Evolutionary conservation across 1,140 invertebrate species (phyloP), one percentile per base, ranked within the genome.

Genomic region (Ladona fulva): DNA sequence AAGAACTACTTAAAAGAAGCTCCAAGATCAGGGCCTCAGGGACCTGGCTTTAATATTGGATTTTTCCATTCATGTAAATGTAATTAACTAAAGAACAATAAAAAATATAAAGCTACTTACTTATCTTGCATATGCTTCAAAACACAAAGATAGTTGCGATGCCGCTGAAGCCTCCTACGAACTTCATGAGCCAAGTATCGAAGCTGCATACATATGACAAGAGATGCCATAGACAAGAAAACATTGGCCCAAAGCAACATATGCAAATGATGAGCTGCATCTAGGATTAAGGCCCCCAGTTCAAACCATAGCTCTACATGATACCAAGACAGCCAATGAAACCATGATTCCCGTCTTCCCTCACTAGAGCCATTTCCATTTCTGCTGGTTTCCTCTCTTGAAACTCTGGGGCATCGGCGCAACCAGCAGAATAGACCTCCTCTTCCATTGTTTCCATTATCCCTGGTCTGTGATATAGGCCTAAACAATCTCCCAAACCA

Each of bases 201-300:
- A 80, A 97, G 86, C 86, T 97, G 95, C 92, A 97, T 93, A 80
- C 93, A 94, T 81, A 97, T 94, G 78, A 97, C 94, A 52, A 97
- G 87, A 81, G 93, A 95, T 42, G 95, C 94, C 94, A 97, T 95
- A 77, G 94, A 96, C 75, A 97, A 86, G 83, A 96, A 92, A 81
- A 95, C 93, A 84, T 96, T 96, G 82, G 93, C 93, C 91, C 93
- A 95, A 25, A 96, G 85, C 84, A 93, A 84, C 92, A 93, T 93
- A 84, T 93, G 92, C 77, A 91, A 83, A 84, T 93, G 92, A 85
- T 93, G 92, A 74, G 89, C 81, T 82, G 95, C 90, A 84, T 97
- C 94, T 79, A 94, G 89, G 73, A 89, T 85, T 74, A 96, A 87
- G 73, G 90, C 89, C 76, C 89, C 87, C 76, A 95, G 81, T 83